These are phyloP conservation scores for Tetropium fuscum DNA, from an alignment of 2,888 invertebrate species.

Conservation along the genomic window DNA sequence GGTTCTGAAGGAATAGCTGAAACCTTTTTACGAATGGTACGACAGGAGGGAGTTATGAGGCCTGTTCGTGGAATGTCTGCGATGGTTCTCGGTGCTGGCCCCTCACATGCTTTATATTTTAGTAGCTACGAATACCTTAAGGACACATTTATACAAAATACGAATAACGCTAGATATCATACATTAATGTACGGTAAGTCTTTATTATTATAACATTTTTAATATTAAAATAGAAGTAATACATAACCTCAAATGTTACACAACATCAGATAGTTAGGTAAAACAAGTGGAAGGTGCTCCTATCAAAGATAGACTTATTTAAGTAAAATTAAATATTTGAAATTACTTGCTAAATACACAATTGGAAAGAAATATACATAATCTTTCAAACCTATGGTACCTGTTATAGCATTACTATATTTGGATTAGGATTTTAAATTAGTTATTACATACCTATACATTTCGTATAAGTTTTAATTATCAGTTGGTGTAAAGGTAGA, in stretches of 20 bases:
- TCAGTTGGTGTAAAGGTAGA: no score
- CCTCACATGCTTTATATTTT: slow-evolving; percentile 99
- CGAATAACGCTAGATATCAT: slow-evolving; percentile 74
- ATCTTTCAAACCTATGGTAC: no score
- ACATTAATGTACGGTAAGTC: slow-evolving; percentile 81
- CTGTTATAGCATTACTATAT: no score
- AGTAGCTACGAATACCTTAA: slow-evolving; percentile 97
- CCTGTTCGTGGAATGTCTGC: slow-evolving; percentile 95
- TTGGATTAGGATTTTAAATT: no score
- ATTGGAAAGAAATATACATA: no score
- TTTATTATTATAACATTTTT: slow-evolving; percentile 2
- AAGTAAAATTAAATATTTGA: no score
- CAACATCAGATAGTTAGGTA: no score
- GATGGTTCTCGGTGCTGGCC: slow-evolving; percentile 95
- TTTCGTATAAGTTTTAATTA: no score
- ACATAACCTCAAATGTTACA: slow-evolving; percentile 4
- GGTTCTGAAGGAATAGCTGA: slow-evolving; percentile 85
- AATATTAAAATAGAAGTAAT: neutral
- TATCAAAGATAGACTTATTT: no score
- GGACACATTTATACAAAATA: slow-evolving; percentile 77
- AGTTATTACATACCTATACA: no score
- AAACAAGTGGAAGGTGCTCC: no score
- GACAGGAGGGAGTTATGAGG: slow-evolving; percentile 90
- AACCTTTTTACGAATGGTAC: slow-evolving; percentile 89
- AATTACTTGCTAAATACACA: no score